Conservation (phyloP, 1,140 invertebrate genomes). For the Nebria ingens region DNA sequence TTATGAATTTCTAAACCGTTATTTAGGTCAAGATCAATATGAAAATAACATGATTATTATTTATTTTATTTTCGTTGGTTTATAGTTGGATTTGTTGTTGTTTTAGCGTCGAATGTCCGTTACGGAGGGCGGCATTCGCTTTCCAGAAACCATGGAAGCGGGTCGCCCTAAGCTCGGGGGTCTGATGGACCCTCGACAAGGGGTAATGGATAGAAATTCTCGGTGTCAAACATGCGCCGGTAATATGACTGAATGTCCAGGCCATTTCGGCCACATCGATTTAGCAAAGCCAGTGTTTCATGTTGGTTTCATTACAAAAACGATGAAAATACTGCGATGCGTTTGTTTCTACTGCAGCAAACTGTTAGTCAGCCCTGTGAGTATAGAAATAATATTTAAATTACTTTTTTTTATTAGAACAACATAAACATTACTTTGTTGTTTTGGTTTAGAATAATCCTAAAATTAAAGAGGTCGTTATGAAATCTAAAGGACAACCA, state of each 20-base stretch:
- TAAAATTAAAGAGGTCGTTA: slow-evolving; percentile 94
- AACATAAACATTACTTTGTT: slow-evolving; percentile 16
- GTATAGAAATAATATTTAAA: slow-evolving; percentile 34
- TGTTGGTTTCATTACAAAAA: slow-evolving; percentile 95
- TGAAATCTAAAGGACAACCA: slow-evolving; percentile 95
- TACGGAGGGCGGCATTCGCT: slow-evolving; percentile 92
- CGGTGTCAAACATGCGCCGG: slow-evolving; percentile 97
- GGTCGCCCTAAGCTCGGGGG: slow-evolving; percentile 95
- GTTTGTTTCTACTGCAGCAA: slow-evolving; percentile 98
- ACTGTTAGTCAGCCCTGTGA: slow-evolving; percentile 85
- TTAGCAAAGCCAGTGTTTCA: slow-evolving; percentile 98
- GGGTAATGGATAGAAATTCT: slow-evolving; percentile 87
- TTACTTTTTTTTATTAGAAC: neutral
- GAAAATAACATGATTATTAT: no score
- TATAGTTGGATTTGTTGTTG: no score
- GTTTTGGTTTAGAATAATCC: slow-evolving; percentile 64
- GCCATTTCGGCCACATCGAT: slow-evolving; percentile 99
- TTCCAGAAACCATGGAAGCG: slow-evolving; percentile 96
- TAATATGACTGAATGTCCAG: slow-evolving; percentile 97
- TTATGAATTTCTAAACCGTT: no score
- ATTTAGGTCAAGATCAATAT: no score
- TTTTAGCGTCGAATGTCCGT: slow-evolving; percentile 92
- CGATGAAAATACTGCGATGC: slow-evolving; percentile 91
- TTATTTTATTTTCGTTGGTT: no score
- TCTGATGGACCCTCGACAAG: slow-evolving; percentile 98